phyloP scores from a whole-genome alignment of 2,113 vertebrate species.

The Corvus cornix region DNA sequence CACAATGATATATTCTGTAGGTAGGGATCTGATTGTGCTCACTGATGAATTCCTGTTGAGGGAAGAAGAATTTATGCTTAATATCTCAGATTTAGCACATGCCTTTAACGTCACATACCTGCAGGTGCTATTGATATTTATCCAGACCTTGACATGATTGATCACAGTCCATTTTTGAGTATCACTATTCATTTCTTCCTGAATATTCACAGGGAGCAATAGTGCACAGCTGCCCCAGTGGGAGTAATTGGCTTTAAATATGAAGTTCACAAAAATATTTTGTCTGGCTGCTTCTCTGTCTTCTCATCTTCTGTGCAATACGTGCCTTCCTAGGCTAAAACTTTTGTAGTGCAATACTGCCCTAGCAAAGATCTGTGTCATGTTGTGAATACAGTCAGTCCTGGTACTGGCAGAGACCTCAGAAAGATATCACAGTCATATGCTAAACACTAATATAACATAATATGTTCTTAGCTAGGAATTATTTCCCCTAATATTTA shows the following conservation, averaged over 20 bases:
- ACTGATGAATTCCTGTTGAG: background rate
- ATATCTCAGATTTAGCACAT: background rate
- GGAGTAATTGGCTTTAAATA: constrained; percentile 10
- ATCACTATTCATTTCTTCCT: constrained; percentile 3
- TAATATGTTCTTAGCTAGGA: background rate
- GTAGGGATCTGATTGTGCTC: background rate
- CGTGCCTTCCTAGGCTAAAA: background rate
- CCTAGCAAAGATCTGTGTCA: background rate
- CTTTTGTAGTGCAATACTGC: background rate
- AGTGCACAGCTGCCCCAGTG: background rate
- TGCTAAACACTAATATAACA: background rate
- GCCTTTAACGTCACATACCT: background rate
- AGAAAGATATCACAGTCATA: background rate
- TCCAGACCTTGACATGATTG: background rate
- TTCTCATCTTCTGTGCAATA: background rate
- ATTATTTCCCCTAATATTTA: background rate
- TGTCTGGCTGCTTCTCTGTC: background rate
- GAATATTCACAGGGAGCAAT: constrained; percentile 3
- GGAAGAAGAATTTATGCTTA: background rate
- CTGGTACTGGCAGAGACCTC: background rate
- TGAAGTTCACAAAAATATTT: constrained; percentile 38
- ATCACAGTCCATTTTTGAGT: background rate
- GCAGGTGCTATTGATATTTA: background rate
- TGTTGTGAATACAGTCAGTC: background rate
- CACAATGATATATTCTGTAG: background rate